Percentiles rank a stretch among this genome's conserved stretches.
These are phyloP conservation scores for Hyles vespertilio DNA, from an alignment of 1,140 invertebrate genomes.

Conservation along the genomic window DNA sequence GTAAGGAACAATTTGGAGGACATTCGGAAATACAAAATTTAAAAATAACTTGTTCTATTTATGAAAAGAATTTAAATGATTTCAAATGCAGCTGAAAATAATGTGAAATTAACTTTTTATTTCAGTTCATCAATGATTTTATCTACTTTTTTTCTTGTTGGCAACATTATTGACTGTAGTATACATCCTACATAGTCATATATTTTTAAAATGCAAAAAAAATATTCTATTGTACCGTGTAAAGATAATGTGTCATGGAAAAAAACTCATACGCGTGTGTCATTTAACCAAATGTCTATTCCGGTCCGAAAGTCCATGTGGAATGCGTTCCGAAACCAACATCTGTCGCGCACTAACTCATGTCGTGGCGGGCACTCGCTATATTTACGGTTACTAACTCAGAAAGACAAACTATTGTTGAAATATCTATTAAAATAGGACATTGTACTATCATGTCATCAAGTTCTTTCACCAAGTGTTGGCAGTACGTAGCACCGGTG, in stretches of 20 bases:
- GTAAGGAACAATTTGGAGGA: slow-evolving; percentile 20
- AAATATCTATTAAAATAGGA: slow-evolving; percentile 8
- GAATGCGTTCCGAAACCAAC: slow-evolving; percentile 38
- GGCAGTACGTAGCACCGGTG: too few relatives aligned
- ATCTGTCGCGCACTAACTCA: slow-evolving; percentile 59
- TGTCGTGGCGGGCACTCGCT: slow-evolving; percentile 12
- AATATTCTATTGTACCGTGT: too few relatives aligned
- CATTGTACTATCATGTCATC: not conserved
- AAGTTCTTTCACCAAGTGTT: too few relatives aligned
- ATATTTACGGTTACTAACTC: slow-evolving; percentile 7
- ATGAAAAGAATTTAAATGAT: slow-evolving; percentile 7
- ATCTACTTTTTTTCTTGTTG: too few relatives aligned
- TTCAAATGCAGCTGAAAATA: too few relatives aligned
- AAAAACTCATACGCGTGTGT: slow-evolving; percentile 13
- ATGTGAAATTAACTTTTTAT: too few relatives aligned
- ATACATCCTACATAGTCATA: too few relatives aligned
- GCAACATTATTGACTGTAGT: too few relatives aligned
- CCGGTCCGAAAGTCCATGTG: slow-evolving; percentile 27
- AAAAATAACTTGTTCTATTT: slow-evolving; percentile 18
- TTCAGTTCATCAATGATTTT: too few relatives aligned
- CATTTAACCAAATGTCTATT: slow-evolving; percentile 39
- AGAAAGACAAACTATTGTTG: slow-evolving; percentile 4
- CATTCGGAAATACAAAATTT: slow-evolving; percentile 17
- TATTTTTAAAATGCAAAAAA: too few relatives aligned
- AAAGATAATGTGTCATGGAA: slow-evolving; percentile 10